Conservation (phyloP, 2,797 vertebrate species). For the Monodelphis domestica region DNA sequence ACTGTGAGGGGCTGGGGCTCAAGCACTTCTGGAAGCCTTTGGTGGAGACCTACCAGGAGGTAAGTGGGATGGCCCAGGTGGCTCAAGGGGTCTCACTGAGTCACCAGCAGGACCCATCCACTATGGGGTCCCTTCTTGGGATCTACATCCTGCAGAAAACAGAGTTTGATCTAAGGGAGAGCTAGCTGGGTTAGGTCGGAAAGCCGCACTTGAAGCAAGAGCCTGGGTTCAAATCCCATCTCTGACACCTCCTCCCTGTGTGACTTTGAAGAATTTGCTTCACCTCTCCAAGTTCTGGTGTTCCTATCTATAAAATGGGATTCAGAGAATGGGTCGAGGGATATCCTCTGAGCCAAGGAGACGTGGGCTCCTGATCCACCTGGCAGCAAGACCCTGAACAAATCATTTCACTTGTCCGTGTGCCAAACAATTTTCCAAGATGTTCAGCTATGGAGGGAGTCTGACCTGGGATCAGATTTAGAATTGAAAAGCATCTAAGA, state of each 20-base stretch:
- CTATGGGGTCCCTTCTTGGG: background rate
- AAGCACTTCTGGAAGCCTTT: slow-evolving; percentile 97
- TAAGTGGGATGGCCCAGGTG: slow-evolving; percentile 71
- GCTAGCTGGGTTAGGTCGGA: background rate
- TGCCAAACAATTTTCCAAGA: background rate
- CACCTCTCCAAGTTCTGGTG: too few species aligned
- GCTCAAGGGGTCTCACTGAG: too few species aligned
- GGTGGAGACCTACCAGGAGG: slow-evolving; percentile 94
- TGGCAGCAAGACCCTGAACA: background rate
- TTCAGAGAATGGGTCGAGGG: background rate
- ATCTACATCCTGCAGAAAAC: background rate
- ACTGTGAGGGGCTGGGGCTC: slow-evolving; percentile 95
- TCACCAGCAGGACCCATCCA: background rate
- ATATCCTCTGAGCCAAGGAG: background rate
- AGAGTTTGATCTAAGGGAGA: background rate
- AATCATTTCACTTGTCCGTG: background rate
- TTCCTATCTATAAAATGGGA: background rate
- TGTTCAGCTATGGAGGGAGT: background rate
- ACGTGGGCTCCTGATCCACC: background rate
- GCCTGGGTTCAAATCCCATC: background rate
- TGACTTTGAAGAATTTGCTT: background rate
- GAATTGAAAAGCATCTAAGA: background rate
- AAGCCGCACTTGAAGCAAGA: background rate
- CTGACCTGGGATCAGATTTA: background rate
- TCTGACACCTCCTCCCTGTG: background rate